phyloP scores from a whole-genome alignment of 2,888 invertebrate genomes.

The Harpalus rubripes region DNA sequence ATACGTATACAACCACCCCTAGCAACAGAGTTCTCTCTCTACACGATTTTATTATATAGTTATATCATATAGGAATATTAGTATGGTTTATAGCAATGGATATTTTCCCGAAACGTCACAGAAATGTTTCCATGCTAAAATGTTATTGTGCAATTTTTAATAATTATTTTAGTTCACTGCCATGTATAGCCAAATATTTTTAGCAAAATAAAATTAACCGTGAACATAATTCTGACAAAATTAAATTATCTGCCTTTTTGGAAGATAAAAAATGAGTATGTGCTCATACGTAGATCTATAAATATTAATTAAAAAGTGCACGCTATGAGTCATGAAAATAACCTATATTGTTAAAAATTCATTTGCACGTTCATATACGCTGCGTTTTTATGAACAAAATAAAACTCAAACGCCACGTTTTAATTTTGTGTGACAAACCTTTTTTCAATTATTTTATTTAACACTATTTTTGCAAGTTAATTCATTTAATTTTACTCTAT shows the following conservation, averaged over 20 bases:
- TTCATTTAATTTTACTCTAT: not conserved
- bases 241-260: constrained; percentile 24
- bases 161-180: constrained; percentile 1
- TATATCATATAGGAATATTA: not conserved
- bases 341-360: constrained; percentile 39
- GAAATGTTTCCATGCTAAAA: not conserved
- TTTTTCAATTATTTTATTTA: constrained; percentile 4
- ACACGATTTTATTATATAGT: too few species aligned
- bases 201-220: constrained; percentile 5
- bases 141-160: constrained; percentile 27
- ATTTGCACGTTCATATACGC: constrained; percentile 18
- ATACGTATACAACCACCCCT: too few species aligned
- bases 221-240: constrained; percentile 12
- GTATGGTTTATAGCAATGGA: not conserved
- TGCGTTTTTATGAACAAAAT: constrained; percentile 9
- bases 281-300: constrained; percentile 8
- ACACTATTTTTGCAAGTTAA: not conserved
- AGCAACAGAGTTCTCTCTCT: too few species aligned
- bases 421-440: constrained; percentile 2
- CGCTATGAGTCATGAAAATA: constrained; percentile 15
- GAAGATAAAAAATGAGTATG: constrained; percentile 19
- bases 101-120: not conserved
- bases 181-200: constrained; percentile 6
- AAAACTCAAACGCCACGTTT: not conserved
- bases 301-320: constrained; percentile 34